These are phyloP conservation scores for Engystomops pustulosus DNA, from an alignment of 2,113 vertebrate species.

Conservation along the genomic window DNA sequence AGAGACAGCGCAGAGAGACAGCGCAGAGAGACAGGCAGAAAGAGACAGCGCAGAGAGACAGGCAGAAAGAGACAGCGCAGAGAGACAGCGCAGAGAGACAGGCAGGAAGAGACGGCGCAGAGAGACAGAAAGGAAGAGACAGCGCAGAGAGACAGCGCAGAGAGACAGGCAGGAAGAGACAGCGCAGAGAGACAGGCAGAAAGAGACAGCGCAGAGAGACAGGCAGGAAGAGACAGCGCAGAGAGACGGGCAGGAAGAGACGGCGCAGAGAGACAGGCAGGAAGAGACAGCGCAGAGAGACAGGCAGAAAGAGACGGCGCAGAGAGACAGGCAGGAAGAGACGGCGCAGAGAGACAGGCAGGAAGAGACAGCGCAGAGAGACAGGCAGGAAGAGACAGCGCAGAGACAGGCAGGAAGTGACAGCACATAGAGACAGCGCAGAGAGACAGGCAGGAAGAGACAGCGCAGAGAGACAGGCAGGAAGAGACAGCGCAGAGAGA, in stretches of 20 bases:
- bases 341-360: background rate
- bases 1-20: background rate
- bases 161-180: background rate
- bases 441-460: background rate
- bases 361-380: background rate
- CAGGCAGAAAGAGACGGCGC: background rate
- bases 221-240: background rate
- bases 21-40: background rate
- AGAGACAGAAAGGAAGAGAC: background rate
- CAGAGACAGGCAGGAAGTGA: no score
- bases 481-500: background rate
- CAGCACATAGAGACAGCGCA: background rate
- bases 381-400: background rate
- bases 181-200: background rate
- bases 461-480: no score
- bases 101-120: background rate
- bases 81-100: background rate
- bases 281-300: background rate
- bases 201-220: background rate
- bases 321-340: background rate
- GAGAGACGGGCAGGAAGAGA: slow-evolving; percentile 18
- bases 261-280: background rate
- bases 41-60: background rate
- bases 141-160: background rate
- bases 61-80: background rate